Evolutionary conservation across 1,140 invertebrate genomes (phyloP), one percentile per base, ranked within the genome.

Genomic region (Achroia grisella): DNA sequence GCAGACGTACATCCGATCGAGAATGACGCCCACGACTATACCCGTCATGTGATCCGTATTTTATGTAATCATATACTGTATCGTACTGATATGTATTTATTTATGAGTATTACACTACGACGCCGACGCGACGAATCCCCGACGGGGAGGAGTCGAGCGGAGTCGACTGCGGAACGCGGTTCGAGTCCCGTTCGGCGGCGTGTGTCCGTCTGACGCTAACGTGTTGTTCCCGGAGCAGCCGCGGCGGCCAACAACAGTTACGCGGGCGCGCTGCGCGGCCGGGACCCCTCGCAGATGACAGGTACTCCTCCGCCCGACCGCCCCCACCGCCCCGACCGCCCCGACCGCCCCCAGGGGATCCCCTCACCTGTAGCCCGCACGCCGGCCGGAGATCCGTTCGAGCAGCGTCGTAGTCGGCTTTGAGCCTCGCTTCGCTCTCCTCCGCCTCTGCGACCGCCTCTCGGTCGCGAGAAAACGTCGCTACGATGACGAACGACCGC

Each of bases 151-250:
- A n/a, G n/a, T n/a, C n/a, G n/a, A n/a, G n/a, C n/a, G n/a, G n/a
- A n/a, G n/a, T n/a, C n/a, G n/a, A n/a, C n/a, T n/a, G n/a, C n/a
- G 17, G 17, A 23, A 23, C 17, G 17, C 6, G 17, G 17, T 23
- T 23, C 17, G 17, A 23, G 2, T 23, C 17, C 17, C 14, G 35
- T 37, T 17, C 17, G 35, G n/a, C 10, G 6, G 13, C 8, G 10
- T 14, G 35, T 14, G 44, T 42, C 23, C 34, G 31, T 43, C 2
- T 23, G 17, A 23, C 17, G 50, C 49, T 56, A 93, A 95, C 75
- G 95, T 95, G 27, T 95, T 95, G 67, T 95, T 95, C 67, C 91
- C 91, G 51, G 83, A 97, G 51, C 85, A 95, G 60, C 71, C 64
- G 67, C 71, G 71, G 46, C 61, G 45, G 65, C 69, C 70, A 23